A percentile compares a stretch with the other conserved stretches of the same genome.
Conservation (phyloP, 2,888 invertebrate genomes). For the Agrochola circellaris region DNA sequence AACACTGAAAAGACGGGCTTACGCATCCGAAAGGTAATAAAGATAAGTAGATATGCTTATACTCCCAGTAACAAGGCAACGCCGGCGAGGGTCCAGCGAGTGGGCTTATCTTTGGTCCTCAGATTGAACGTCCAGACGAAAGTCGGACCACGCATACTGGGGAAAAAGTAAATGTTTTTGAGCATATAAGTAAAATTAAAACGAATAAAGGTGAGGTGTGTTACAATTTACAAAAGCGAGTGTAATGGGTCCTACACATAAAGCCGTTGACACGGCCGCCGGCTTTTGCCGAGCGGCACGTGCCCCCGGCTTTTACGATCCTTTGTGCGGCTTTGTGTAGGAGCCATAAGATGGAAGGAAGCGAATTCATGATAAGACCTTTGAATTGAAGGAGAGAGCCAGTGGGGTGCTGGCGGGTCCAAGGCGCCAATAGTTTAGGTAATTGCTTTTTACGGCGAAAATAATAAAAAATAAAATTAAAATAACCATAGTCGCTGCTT, state of each 20-base stretch:
- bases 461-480: too few species aligned
- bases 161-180: constrained; percentile 22
- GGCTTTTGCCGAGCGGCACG: too few species aligned
- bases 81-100: constrained; percentile 98
- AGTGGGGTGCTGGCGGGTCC: too few species aligned
- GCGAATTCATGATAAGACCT: background rate
- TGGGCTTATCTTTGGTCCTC: constrained; percentile 96
- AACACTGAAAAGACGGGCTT: constrained; percentile 16
- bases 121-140: constrained; percentile 99
- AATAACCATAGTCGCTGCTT: too few species aligned
- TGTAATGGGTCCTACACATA: background rate
- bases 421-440: too few species aligned
- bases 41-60: constrained; percentile 80
- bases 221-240: background rate
- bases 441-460: too few species aligned
- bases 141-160: constrained; percentile 95
- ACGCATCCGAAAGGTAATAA: background rate
- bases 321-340: too few species aligned
- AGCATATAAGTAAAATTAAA: background rate
- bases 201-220: background rate
- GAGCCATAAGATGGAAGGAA: background rate
- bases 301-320: too few species aligned
- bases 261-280: too few species aligned
- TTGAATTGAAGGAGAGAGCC: background rate
- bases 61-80: constrained; percentile 97